phyloP scores from a whole-genome alignment of 2,888 invertebrate genomes.

The Ischnura elegans region DNA sequence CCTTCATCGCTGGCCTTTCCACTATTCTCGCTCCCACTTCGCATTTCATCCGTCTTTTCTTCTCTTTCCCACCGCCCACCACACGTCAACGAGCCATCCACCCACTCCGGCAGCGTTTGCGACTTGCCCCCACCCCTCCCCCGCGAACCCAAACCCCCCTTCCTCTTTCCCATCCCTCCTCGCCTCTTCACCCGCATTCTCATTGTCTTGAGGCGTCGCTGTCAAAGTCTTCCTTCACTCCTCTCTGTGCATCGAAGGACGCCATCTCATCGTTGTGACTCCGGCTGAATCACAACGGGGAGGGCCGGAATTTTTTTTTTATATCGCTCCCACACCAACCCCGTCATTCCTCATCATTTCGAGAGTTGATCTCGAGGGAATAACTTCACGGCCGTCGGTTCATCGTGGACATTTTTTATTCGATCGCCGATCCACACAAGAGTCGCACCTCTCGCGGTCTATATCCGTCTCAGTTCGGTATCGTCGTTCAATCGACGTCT shows the following conservation, averaged over 20 bases:
- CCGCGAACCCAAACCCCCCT: neutral
- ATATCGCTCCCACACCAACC: neutral
- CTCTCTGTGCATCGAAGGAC: slow-evolving; percentile 63
- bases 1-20: neutral
- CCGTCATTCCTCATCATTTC: neutral
- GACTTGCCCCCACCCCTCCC: neutral
- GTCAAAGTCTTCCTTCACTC: slow-evolving; percentile 54
- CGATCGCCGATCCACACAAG: neutral
- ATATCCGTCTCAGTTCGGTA: neutral
- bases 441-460: neutral
- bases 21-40: neutral
- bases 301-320: neutral
- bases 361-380: neutral
- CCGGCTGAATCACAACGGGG: slow-evolving; percentile 40
- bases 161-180: neutral
- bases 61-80: slow-evolving; percentile 20
- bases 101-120: neutral
- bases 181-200: slow-evolving; percentile 33
- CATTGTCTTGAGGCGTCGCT: slow-evolving; percentile 58
- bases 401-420: neutral
- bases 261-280: slow-evolving; percentile 17
- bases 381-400: neutral
- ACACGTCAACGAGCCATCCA: slow-evolving; percentile 59
- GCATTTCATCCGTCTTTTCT: neutral
- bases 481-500: neutral